Conservation (phyloP, 2,888 invertebrate genomes). For the Cyrtodaria siliqua region DNA sequence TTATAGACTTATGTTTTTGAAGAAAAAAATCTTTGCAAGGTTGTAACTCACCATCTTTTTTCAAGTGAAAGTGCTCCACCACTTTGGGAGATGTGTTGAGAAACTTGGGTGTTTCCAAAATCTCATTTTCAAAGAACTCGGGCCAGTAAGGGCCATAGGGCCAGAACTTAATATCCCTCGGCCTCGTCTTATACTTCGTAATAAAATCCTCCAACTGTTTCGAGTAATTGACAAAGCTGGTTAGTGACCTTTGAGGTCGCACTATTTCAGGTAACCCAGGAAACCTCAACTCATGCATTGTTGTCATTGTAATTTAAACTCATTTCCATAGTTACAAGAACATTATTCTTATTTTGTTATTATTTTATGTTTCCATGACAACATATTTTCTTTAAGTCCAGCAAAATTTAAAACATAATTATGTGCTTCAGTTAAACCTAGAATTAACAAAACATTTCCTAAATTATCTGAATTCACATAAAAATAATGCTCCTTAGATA, state of each 20-base stretch:
- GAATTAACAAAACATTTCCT: too few relatives aligned
- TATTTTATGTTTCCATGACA: not conserved
- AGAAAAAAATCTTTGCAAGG: too few relatives aligned
- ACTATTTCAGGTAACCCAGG: conserved; percentile 33
- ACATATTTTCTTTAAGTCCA: not conserved
- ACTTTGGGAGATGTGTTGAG: conserved; percentile 56
- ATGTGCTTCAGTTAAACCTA: too few relatives aligned
- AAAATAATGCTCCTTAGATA: too few relatives aligned
- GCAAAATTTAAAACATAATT: too few relatives aligned
- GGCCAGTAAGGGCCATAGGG: conserved; percentile 85
- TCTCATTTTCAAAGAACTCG: conserved; percentile 70
- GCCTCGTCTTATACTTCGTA: conserved; percentile 76
- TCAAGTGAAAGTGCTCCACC: conserved; percentile 68
- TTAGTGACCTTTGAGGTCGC: conserved; percentile 56
- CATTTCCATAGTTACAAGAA: conserved; percentile 8
- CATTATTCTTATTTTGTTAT: not conserved
- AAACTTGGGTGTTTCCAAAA: conserved; percentile 76
- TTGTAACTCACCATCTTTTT: conserved; percentile 64
- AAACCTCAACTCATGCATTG: conserved; percentile 41
- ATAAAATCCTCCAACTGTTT: conserved; percentile 82
- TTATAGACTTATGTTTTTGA: too few relatives aligned
- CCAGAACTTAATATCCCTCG: conserved; percentile 83
- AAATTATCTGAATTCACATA: too few relatives aligned
- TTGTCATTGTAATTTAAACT: conserved; percentile 30
- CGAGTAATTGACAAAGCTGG: conserved; percentile 74